Base-by-base conservation (phyloP, 2,888 invertebrate species). In the Chamaedrilus cognettii region DNA sequence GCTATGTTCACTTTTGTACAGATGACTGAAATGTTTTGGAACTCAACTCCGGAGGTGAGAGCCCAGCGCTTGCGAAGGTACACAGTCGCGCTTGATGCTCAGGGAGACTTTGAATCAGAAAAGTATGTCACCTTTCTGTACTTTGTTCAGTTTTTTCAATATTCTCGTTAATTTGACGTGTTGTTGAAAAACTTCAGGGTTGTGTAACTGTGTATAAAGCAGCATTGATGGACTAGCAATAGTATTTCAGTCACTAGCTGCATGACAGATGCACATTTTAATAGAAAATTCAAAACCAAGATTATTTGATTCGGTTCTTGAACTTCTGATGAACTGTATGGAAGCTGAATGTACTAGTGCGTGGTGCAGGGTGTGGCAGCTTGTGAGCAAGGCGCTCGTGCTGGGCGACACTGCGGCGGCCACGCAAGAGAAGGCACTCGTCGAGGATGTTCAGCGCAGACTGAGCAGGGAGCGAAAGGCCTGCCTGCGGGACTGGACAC, bases 321-420 rank as follows among this genome's bases (percentile, higher is more conserved):
- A n/a, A n/a, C n/a, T n/a, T n/a, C n/a, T n/a, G n/a, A n/a, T n/a
- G n/a, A n/a, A n/a, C n/a, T n/a, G n/a, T n/a, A n/a, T n/a, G n/a
- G n/a, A n/a, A n/a, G n/a, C n/a, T n/a, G n/a, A n/a, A n/a, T n/a
- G n/a, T n/a, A n/a, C n/a, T n/a, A n/a, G n/a, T n/a, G n/a, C n/a
- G 26, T 5, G 1, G 11, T 30, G 28, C 72, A 85, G 85, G 74
- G 86, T 96, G 1, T 96, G 96, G 96, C 85, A 87, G 51, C 89
- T 90, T 74, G 96, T 96, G 0, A 92, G 94, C 0, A 89, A 89
- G 63, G 96, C 96, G 0, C 93, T 96, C 72, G 82, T 85, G 30
- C 87, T 88, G 15, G 92, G 93, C 67, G 94, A 96, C 85, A 92
- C 93, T 86, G 88, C 90, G 33, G 90, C 90, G 1, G 96, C 96